Evolutionary conservation across 2,797 vertebrate species (phyloP), one percentile per base, ranked within the genome.

Genomic region (Natrix natrix): DNA sequence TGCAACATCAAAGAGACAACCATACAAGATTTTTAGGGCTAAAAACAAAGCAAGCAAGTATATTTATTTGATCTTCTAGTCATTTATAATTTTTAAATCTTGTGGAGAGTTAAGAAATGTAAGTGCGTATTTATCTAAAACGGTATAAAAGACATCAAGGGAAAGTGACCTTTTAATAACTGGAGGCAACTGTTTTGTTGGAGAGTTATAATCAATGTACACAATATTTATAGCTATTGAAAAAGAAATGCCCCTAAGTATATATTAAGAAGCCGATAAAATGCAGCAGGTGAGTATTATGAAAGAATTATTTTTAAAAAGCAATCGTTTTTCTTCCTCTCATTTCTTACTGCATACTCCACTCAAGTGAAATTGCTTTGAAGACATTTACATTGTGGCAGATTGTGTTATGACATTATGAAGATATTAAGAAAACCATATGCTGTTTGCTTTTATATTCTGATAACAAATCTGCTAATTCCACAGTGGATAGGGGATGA

Each of bases 31-130:
- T 94, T 96, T 92, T 78, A 95, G 94, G 94, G 94, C 93, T 92
- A 88, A 95, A 97, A 88, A 90, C 86, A 96, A 95, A 92, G 95
- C 89, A 96, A 96, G 93, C 92, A 86, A 88, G 93, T 92, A 95
- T 93, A 92, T 93, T 0, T 4, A 89, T 97, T 97, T 96, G 94
- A 96, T 97, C 96, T 97, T 97, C 95, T 97, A 96, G 97, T 93
- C 96, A 92, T 90, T 88, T 95, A 93, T 96, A 93, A 95, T 97
- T 97, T 97, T 94, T 91, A 86, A 96, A 96, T 43, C 14, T 95
- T 97, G 96, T 96, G 96, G 97, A 97, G 92, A 61, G 52, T 92
- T 97, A 93, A 93, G 94, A 95, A 96, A 89, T 69, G 55, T 61
- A 78, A 94, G 94, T 32, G 92, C 87, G 56, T 66, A 92, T 89